Conservation (phyloP, 2,888 invertebrate genomes). For the Neuroscelio doddi region DNA sequence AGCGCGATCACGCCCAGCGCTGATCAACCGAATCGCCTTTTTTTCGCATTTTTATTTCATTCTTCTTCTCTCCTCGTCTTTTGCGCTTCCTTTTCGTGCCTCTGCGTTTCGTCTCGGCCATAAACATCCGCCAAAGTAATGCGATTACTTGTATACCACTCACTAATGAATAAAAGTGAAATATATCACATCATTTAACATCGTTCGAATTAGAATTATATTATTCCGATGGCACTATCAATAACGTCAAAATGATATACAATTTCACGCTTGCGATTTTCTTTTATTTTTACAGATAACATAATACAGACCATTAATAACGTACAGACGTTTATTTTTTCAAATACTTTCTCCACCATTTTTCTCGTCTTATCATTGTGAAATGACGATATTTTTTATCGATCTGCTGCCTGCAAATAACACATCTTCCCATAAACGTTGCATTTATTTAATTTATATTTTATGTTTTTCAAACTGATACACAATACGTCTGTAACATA, state of each 20-base stretch:
- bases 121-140: slow-evolving; percentile 42
- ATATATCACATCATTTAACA: slow-evolving; percentile 38
- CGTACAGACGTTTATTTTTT: too few relatives aligned
- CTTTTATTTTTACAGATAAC: too few relatives aligned
- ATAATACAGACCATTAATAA: too few relatives aligned
- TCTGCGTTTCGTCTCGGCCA: slow-evolving; percentile 21
- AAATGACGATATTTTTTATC: too few relatives aligned
- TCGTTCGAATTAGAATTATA: slow-evolving; percentile 35
- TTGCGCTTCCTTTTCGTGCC: slow-evolving; percentile 31
- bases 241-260: slow-evolving; percentile 21
- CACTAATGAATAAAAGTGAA: slow-evolving; percentile 44
- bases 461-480: too few relatives aligned
- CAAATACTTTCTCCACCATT: too few relatives aligned
- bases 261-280: slow-evolving; percentile 24
- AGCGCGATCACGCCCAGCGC: slow-evolving; percentile 63
- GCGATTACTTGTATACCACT: slow-evolving; percentile 33
- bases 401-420: too few relatives aligned
- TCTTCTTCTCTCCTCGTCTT: slow-evolving; percentile 27
- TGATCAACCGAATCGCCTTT: slow-evolving; percentile 59
- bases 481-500: too few relatives aligned
- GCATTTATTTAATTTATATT: too few relatives aligned
- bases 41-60: slow-evolving; percentile 51
- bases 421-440: too few relatives aligned
- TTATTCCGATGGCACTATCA: slow-evolving; percentile 24
- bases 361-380: too few relatives aligned